phyloP scores from a whole-genome alignment of 2,113 vertebrate species.

The Alethe diademata region DNA sequence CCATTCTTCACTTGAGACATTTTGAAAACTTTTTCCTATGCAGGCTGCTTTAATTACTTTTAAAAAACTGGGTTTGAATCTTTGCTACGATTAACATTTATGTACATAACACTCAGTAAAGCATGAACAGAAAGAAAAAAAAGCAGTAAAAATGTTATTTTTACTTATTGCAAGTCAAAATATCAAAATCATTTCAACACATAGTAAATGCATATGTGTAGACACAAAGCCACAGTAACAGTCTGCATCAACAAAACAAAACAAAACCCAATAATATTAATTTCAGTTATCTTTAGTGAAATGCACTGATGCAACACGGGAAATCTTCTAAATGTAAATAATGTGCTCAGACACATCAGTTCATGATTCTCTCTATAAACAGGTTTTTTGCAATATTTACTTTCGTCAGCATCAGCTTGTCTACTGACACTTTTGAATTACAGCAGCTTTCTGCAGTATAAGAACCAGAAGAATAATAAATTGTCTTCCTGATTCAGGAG shows the following conservation, averaged over 20 bases:
- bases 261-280: neutral
- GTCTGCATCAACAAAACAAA: neutral
- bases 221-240: neutral
- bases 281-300: neutral
- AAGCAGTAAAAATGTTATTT: neutral
- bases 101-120: neutral
- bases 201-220: accelerated
- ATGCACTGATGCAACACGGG: neutral
- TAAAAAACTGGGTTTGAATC: neutral
- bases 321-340: constrained; percentile 3
- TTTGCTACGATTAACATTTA: neutral
- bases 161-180: neutral
- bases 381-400: neutral
- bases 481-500: constrained; percentile 9
- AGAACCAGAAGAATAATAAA: constrained; percentile 10
- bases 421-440: neutral
- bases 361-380: neutral
- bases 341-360: neutral
- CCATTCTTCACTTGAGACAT: neutral
- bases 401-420: neutral
- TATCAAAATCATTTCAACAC: neutral
- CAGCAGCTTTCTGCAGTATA: neutral
- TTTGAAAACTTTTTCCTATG: neutral
- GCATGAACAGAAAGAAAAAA: neutral
- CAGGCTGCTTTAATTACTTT: neutral